A percentile compares a stretch with the other conserved stretches of the same genome.
Evolutionary conservation across 1,140 invertebrate genomes (phyloP).

Genomic region (Drosophila triauraria): DNA sequence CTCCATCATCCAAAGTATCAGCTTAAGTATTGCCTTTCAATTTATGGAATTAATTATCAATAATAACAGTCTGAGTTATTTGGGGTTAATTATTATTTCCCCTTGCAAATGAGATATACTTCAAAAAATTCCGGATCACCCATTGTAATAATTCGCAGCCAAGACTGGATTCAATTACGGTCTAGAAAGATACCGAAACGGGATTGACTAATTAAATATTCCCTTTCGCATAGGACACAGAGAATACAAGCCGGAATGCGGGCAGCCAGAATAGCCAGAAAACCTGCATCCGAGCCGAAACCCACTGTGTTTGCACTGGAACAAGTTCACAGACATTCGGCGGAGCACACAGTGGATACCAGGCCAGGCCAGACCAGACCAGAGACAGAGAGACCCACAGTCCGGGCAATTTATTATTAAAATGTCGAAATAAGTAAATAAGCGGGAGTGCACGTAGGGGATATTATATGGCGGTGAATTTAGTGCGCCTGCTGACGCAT

Average conservation of each 20-base stretch:
- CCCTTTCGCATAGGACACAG: conserved; percentile 22
- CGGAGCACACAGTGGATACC: neutral
- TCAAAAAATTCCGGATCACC: neutral
- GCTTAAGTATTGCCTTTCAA: neutral
- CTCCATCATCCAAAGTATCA: neutral
- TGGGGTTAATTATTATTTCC: neutral
- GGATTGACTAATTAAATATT: conserved; percentile 40
- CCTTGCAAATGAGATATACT: neutral
- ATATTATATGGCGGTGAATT: conserved; percentile 31
- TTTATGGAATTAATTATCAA: neutral
- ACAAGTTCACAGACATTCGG: conserved; percentile 57
- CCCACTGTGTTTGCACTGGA: conserved; percentile 44
- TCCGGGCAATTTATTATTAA: conserved; percentile 66
- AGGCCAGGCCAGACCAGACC: conserved; percentile 7
- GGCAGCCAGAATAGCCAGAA: conserved; percentile 17
- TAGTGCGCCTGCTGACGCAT: conserved; percentile 59
- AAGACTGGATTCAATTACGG: conserved; percentile 4
- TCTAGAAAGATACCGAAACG: neutral
- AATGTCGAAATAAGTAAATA: conserved; percentile 74
- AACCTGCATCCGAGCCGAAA: conserved; percentile 52
- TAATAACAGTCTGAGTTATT: neutral
- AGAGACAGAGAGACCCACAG: conserved; percentile 34
- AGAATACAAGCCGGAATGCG: conserved; percentile 35
- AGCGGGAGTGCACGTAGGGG: conserved; percentile 52
- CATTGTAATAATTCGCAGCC: neutral